These are phyloP conservation scores for Morpho achilles DNA, from an alignment of 2,888 invertebrate species.

Conservation along the genomic window DNA sequence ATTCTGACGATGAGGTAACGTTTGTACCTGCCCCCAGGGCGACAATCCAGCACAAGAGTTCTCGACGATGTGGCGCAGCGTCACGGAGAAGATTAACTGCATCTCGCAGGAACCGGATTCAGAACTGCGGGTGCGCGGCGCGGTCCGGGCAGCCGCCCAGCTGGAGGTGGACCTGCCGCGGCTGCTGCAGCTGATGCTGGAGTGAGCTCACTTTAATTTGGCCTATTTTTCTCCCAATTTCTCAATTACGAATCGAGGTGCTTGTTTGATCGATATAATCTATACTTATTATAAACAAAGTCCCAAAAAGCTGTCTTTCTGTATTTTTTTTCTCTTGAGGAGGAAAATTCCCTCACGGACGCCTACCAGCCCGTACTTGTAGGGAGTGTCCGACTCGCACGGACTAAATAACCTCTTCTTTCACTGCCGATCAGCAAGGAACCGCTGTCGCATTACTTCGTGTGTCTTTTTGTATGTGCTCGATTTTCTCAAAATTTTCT, in stretches of 20 bases:
- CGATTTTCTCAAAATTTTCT: too few relatives aligned
- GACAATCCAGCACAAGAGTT: conserved; percentile 48
- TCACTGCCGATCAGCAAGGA: too few relatives aligned
- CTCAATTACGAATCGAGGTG: not conserved
- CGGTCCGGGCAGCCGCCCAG: conserved; percentile 30
- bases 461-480: too few relatives aligned
- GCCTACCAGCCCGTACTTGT: too few relatives aligned
- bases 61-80: conserved; percentile 36
- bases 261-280: not conserved
- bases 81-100: conserved; percentile 29
- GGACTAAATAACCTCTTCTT: too few relatives aligned
- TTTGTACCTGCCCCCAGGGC: conserved; percentile 30
- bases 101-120: conserved; percentile 21
- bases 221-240: too few relatives aligned
- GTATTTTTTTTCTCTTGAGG: too few relatives aligned
- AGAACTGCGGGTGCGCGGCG: conserved; percentile 26
- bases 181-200: conserved; percentile 38
- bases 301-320: too few relatives aligned
- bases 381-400: too few relatives aligned
- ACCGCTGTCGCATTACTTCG: too few relatives aligned
- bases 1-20: not conserved
- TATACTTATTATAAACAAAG: too few relatives aligned
- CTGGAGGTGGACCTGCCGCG: conserved; percentile 35
- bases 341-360: too few relatives aligned
- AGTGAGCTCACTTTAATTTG: conserved; percentile 37